Conservation (phyloP, 2,797 vertebrate species). For the Serranus cabrilla region DNA sequence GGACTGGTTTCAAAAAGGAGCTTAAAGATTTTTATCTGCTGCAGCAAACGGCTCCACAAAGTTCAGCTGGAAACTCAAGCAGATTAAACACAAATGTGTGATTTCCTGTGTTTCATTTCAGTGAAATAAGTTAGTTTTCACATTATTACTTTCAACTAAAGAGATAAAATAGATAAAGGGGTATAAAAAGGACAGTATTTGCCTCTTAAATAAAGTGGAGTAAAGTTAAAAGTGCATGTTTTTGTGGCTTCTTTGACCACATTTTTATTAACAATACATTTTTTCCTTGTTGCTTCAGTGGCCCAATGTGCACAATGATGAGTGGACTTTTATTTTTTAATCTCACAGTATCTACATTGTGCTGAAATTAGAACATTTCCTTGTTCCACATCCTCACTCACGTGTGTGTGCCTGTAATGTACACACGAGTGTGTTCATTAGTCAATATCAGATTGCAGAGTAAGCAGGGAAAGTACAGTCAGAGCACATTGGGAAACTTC, state of each 20-base stretch:
- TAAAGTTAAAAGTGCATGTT: background rate
- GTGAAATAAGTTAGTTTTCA: background rate
- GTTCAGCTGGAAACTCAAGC: background rate
- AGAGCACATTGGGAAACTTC: background rate
- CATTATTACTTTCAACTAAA: background rate
- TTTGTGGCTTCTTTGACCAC: background rate
- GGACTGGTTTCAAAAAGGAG: background rate
- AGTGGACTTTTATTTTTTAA: background rate
- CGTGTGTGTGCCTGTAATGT: background rate
- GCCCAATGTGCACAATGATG: background rate
- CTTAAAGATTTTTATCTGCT: background rate
- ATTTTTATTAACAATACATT: background rate
- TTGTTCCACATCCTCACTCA: background rate
- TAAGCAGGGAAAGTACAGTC: conserved; percentile 42
- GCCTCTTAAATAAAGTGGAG: background rate
- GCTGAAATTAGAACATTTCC: conserved; percentile 1
- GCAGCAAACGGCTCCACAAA: background rate
- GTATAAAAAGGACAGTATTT: background rate
- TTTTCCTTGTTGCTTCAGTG: background rate
- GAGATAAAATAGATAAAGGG: background rate
- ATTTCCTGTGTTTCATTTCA: background rate
- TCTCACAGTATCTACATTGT: background rate
- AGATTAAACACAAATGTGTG: background rate
- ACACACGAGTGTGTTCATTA: background rate
- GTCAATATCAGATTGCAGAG: background rate